These are phyloP conservation scores for Oryzias sinensis DNA, from an alignment of 2,797 vertebrate genomes.

Conservation along the genomic window DNA sequence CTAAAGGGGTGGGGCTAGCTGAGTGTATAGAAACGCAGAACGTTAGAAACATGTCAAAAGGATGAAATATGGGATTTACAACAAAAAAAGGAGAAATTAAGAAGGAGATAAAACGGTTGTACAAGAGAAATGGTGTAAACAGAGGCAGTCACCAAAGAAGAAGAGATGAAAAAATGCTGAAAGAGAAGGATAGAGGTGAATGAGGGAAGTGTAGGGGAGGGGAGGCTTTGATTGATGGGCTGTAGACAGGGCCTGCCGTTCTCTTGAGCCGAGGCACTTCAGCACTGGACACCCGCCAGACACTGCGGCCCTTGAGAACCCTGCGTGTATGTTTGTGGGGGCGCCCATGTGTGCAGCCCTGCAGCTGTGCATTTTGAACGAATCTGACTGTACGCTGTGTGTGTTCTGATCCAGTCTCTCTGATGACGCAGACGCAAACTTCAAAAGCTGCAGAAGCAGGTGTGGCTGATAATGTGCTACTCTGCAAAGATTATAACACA, in stretches of 20 bases:
- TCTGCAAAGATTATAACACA: not conserved
- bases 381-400: not conserved
- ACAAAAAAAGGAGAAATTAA: conserved; percentile 42
- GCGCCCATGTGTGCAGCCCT: conserved; percentile 5
- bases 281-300: conserved; percentile 58
- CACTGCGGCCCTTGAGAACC: conserved; percentile 51
- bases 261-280: conserved; percentile 66
- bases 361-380: not conserved
- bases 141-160: conserved; percentile 52
- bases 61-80: conserved; percentile 43
- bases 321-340: conserved; percentile 8
- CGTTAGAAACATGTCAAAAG: conserved; percentile 49
- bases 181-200: conserved; percentile 15
- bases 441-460: conserved; percentile 34
- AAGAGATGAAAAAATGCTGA: conserved; percentile 20
- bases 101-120: conserved; percentile 54
- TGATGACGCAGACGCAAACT: conserved; percentile 25
- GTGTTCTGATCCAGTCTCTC: conserved; percentile 14
- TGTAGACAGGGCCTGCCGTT: conserved; percentile 53
- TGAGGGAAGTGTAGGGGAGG: conserved; percentile 13
- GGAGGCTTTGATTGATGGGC: conserved; percentile 64
- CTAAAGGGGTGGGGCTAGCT: conserved; percentile 3
- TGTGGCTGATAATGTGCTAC: conserved; percentile 12
- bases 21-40: conserved; percentile 32
- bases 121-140: conserved; percentile 53